Percentiles rank a stretch among this genome's conserved stretches.
Evolutionary conservation across 2,113 vertebrate genomes (phyloP).

Genomic region (Craseonycteris thonglongyai): DNA sequence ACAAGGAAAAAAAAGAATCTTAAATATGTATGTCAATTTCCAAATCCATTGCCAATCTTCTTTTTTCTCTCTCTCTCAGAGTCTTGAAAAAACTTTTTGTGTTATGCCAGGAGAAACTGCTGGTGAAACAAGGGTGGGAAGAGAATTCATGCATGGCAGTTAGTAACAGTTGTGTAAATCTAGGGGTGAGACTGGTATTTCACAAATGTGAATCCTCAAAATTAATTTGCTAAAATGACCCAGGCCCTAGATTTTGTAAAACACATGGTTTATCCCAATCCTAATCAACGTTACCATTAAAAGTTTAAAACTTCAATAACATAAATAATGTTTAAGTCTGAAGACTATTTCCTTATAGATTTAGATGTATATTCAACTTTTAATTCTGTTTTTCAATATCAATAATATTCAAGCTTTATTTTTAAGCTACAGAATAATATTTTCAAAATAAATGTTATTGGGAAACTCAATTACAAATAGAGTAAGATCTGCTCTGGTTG

Average conservation of each 20-base stretch:
- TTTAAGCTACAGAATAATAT: not conserved
- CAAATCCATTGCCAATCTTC: not conserved
- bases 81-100: not conserved
- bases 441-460: not conserved
- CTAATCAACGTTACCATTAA: not conserved
- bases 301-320: not conserved
- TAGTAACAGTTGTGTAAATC: not conserved
- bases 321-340: conserved; percentile 8
- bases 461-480: not conserved
- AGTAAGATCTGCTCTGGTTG: not conserved
- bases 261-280: conserved; percentile 15
- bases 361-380: conserved; percentile 8
- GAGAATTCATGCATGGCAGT: not conserved
- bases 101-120: not conserved
- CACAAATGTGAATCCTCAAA: conserved; percentile 17
- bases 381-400: not conserved
- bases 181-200: not conserved
- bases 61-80: not conserved
- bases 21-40: conserved; percentile 3
- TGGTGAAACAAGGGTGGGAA: not conserved
- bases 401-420: not conserved
- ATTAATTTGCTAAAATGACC: conserved; percentile 1
- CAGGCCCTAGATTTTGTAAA: not conserved
- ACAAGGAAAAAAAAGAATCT: not conserved
- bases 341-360: not conserved